phyloP scores from a whole-genome alignment of 2,888 invertebrate genomes.

The Drosophila flavopinicola region DNA sequence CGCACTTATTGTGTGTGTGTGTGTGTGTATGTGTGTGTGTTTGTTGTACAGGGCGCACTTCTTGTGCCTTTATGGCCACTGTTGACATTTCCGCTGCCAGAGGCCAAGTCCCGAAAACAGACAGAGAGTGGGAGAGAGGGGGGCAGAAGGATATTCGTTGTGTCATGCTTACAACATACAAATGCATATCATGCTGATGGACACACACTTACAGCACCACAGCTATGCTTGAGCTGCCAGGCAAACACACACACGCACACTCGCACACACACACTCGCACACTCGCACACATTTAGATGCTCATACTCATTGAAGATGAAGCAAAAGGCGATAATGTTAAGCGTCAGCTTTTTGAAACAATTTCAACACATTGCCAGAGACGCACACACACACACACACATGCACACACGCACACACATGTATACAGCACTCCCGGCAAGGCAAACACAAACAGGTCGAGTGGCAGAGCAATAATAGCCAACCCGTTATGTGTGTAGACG shows the following conservation, averaged over 20 bases:
- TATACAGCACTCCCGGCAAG: neutral
- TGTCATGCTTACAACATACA: conserved; percentile 53
- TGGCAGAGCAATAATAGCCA: conserved; percentile 57
- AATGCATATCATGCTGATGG: conserved; percentile 62
- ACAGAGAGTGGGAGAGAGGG: neutral
- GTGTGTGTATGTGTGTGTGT: neutral
- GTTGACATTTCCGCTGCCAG: conserved; percentile 63
- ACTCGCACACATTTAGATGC: conserved; percentile 3
- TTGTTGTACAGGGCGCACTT: conserved; percentile 15
- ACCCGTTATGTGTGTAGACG: conserved; percentile 67
- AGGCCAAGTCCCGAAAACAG: conserved; percentile 1
- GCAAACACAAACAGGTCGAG: conserved; percentile 54
- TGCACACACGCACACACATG: neutral
- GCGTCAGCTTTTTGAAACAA: conserved; percentile 72
- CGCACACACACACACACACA: conserved; percentile 14
- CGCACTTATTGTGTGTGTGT: conserved; percentile 47
- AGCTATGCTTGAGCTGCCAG: conserved; percentile 36
- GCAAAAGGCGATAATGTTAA: conserved; percentile 68
- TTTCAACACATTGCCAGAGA: conserved; percentile 57
- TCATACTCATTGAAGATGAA: conserved; percentile 50
- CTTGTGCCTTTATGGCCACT: conserved; percentile 47
- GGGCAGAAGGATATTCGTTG: conserved; percentile 6
- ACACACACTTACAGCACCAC: conserved; percentile 20
- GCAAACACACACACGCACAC: conserved; percentile 18
- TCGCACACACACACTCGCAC: conserved; percentile 2